Base-by-base conservation (phyloP, 2,113 vertebrate species). In the Carassius gibelio region DNA sequence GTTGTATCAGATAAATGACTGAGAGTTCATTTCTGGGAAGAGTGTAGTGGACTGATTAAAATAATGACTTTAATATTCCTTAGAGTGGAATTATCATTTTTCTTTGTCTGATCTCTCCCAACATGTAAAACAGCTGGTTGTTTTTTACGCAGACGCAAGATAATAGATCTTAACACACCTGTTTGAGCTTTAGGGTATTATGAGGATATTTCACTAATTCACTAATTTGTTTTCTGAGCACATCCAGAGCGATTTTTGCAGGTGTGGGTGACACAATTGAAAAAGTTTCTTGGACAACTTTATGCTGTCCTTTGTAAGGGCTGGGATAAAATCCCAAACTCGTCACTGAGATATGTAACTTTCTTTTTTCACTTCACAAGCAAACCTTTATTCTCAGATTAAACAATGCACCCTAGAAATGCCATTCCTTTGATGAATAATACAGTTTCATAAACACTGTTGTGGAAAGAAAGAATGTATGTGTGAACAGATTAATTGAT, bases 131-230 rank as follows among this genome's bases (percentile, higher is more conserved):
- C 77, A 81, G 84, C 81, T 74, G 48, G 48, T 23, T 74, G 26
- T 42, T 68, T n/a, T n/a, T 68, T 59, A 42, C 62, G 64, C 86
- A 87, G 75, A 59, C 76, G 66, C 84, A 77, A 74, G 82, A 72
- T 26, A 69, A 82, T 69, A 77, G 62, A 86, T 86, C 81, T 86
- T 82, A 82, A 84, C 88, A 88, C 87, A 88, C 87, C 87, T 86
- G 87, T 86, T 59, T 88, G 68, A 59, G 66, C 84, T 87, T 86
- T 71, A 72, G 78, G n/a, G 75, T 64, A 83, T 68, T 71, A 68
- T 34, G 64, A 30, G 4, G 59, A 21, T 45, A 26, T 69, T 50
- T 79, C 23, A 13, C 59, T 78, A 36, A 83, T 50, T 79, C 23
- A 13, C 59, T 78, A 36, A 83, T 83, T 75, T 48, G 52, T 50